phyloP scores from a whole-genome alignment of 2,888 invertebrate species.

The Hedya salicella region DNA sequence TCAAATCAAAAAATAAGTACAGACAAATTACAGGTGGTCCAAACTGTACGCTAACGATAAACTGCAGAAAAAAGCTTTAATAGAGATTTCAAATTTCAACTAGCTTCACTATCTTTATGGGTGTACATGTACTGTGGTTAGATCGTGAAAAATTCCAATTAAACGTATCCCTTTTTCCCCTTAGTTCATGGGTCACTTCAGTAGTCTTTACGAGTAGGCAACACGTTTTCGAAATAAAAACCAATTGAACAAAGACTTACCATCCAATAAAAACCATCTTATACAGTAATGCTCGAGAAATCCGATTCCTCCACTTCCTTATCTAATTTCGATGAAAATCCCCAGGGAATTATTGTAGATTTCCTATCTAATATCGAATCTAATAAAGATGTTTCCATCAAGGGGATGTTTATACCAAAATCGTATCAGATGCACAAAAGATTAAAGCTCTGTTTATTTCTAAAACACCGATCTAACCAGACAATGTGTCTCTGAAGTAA shows the following conservation, averaged over 20 bases:
- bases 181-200: background rate
- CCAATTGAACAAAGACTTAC: no score
- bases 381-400: slow-evolving; percentile 5
- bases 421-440: background rate
- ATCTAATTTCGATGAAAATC: slow-evolving; percentile 10
- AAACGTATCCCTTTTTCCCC: background rate
- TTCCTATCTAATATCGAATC: slow-evolving; percentile 13
- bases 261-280: background rate
- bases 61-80: no score
- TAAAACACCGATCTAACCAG: no score
- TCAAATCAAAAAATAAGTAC: no score
- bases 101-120: background rate
- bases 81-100: no score
- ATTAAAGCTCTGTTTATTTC: background rate
- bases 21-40: no score
- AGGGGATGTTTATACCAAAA: background rate
- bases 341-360: slow-evolving; percentile 10
- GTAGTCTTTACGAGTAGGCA: background rate
- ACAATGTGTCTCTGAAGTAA: no score
- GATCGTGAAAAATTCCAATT: background rate
- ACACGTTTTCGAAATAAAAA: background rate
- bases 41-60: no score
- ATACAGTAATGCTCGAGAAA: background rate
- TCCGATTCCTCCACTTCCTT: background rate
- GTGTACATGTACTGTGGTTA: background rate